Percentiles rank a stretch among this genome's conserved stretches.
phyloP scores from a whole-genome alignment of 1,140 invertebrate genomes.

The Cotesia chilonis region DNA sequence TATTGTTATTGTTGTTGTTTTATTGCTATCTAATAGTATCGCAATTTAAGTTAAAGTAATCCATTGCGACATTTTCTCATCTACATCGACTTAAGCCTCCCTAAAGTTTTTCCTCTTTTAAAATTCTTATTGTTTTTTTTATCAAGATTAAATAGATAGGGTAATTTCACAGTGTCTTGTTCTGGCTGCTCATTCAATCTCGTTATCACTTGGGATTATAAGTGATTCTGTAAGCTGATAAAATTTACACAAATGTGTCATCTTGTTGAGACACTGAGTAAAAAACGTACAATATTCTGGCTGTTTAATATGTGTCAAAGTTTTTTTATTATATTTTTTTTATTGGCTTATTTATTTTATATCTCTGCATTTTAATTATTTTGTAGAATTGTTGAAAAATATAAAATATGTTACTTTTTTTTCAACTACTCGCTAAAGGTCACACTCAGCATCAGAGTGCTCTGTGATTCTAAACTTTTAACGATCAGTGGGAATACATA shows the following conservation, averaged over 20 bases:
- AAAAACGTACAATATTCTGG: not conserved
- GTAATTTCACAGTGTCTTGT: not conserved
- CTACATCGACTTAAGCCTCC: not conserved
- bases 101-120: not conserved
- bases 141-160: not conserved
- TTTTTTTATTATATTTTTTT: constrained; percentile 6
- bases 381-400: no score
- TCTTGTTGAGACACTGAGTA: no score
- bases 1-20: no score
- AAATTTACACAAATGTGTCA: not conserved
- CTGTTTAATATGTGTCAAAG: not conserved
- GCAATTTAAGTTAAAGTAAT: not conserved
- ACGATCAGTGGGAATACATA: no score
- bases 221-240: constrained; percentile 29
- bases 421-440: no score
- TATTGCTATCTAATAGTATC: not conserved
- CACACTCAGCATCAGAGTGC: no score
- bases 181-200: constrained; percentile 16
- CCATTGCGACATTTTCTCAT: not conserved
- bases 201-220: constrained; percentile 35
- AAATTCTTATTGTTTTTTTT: constrained; percentile 2
- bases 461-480: no score
- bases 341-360: not conserved
- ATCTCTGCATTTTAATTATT: no score
- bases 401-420: no score